Base-by-base conservation (phyloP, 2,888 invertebrate species). In the Eustalomyia histrio region DNA sequence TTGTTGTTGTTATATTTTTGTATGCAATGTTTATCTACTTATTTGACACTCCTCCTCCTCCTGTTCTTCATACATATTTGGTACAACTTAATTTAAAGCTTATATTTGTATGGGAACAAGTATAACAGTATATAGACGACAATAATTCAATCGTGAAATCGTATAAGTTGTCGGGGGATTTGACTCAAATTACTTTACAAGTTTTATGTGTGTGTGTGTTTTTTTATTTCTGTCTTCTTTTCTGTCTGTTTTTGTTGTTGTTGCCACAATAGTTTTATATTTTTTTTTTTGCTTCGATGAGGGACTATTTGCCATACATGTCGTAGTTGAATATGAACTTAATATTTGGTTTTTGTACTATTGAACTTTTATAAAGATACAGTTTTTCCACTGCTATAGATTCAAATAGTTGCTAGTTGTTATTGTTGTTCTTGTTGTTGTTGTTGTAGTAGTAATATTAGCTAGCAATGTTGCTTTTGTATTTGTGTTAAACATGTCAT, bases 61-160 rank as follows among this genome's bases (percentile, higher is more conserved):
- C n/a, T 14, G 3, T 1, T 24, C 43, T 55, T 33, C 67, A 24
- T 16, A 16, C 43, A 43, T 50, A n/a, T 55, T 67, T 24, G 18
- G 12, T 39, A 43, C 39, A 57, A 67, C 67, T 67, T 67, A 67
- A 67, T 67, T 67, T 57, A 47, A 47, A 47, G 43, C 43, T 67
- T 63, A 43, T 67, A 67, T 67, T 67, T 67, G 65, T 55, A 33
- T 16, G 21, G 2, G 29, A 58, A 17, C 1, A 10, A 58, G 57
- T 33, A 33, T 29, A 16, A 33, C 57, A 39, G n/a, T 50, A 29
- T 50, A 63, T 50, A 24, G 67, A 67, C 55, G 67, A 67, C 67
- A 57, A 67, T 67, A 67, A 67, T 67, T 67, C 67, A 67, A 67
- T 67, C 67, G 67, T 67, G 67, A 67, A 67, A 67, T 67, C 55